Base-by-base conservation (phyloP, 2,113 vertebrate species). In the Channa argus region DNA sequence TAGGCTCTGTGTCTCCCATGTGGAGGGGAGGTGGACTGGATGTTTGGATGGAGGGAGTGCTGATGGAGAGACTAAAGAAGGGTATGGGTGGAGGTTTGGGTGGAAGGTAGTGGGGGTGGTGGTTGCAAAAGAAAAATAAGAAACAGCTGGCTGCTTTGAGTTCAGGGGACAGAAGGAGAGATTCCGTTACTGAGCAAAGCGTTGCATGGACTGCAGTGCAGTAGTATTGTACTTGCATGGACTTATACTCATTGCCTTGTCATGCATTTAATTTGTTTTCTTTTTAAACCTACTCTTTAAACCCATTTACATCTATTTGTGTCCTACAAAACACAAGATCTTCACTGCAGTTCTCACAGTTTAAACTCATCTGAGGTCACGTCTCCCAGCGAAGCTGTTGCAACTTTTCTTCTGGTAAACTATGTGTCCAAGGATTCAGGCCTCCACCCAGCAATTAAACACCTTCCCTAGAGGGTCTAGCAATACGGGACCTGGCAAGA, bases 101-200 rank as follows among this genome's bases (percentile, higher is more conserved):
- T 24, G 24, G 24, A 24, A 24, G 24, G 24, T 24, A 24, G 24
- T 24, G 24, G 24, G 24, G 24, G 24, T 24, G 51, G 41, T 62
- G 70, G 61, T 15, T 9, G 52, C 15, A 68, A 45, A 60, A 60
- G 68, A 77, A 52, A 85, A 89, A 90, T 79, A 56, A 79, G 80
- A 86, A 88, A 84, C 88, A 90, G 87, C 87, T 91, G 87, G 68
- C 45, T 59, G 45, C 45, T 64, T 43, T 66, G 58, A 77, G 60
- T 41, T 1, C 2, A 24, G 24, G 24, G 24, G 24, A 36, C 0
- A 37, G 65, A 52, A 53, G 8, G 60, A 44, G 67, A 44, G 73
- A 54, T 80, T 67, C 71, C 60, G 74, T 85, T 66, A 82, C 82
- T 55, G 41, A 52, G 46, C 3, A 3, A 46, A 66, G 53, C 38